phyloP scores from a whole-genome alignment of 2,888 invertebrate genomes.

The Dicyrtoma fusca region DNA sequence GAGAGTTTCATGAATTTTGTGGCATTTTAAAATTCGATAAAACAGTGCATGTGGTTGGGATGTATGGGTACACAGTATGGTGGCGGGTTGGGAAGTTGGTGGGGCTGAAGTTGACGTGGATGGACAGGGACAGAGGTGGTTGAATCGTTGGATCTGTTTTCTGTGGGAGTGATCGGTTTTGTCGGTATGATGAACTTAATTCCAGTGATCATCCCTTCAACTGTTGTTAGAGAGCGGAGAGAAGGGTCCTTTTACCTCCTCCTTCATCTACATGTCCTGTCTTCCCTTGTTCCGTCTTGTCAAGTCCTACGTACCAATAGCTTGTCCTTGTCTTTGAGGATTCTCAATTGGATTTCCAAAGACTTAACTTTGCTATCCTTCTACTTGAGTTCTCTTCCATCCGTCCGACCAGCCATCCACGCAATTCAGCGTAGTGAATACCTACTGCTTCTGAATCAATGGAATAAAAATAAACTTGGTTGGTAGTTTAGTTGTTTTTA shows the following conservation, averaged over 20 bases:
- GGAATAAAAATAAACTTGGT: too few relatives aligned
- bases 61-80: too few relatives aligned
- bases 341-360: not conserved
- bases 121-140: too few relatives aligned
- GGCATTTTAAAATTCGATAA: too few relatives aligned
- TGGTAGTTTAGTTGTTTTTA: too few relatives aligned
- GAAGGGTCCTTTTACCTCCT: not conserved
- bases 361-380: constrained; percentile 25
- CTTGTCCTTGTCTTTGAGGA: constrained; percentile 5
- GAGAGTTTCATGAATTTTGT: not conserved
- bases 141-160: not conserved
- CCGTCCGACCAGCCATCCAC: too few relatives aligned
- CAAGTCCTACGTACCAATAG: not conserved
- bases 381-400: constrained; percentile 13
- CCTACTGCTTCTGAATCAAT: too few relatives aligned
- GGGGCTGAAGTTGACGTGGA: too few relatives aligned
- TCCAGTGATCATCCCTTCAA: not conserved
- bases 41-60: too few relatives aligned
- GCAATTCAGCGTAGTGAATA: too few relatives aligned
- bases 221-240: not conserved
- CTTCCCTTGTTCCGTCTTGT: not conserved
- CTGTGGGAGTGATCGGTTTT: not conserved
- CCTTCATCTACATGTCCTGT: not conserved
- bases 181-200: too few relatives aligned
- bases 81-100: too few relatives aligned